These are phyloP conservation scores for Rhizoglyphus robini DNA, from an alignment of 1,140 invertebrate genomes.

Conservation along the genomic window DNA sequence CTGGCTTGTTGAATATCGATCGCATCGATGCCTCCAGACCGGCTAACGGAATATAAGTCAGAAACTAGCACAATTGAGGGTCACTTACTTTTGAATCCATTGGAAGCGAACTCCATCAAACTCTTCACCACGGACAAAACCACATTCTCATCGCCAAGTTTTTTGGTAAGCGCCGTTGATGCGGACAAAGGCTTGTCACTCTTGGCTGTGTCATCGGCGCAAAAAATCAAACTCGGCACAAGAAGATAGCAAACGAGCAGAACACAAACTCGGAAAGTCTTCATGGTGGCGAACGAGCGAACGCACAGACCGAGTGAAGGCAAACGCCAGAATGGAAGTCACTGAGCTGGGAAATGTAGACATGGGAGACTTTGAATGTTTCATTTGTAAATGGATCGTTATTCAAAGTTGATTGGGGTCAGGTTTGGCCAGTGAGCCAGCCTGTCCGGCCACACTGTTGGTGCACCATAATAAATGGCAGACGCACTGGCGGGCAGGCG, in stretches of 20 bases:
- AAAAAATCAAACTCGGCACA: neutral
- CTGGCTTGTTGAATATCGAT: constrained; percentile 16
- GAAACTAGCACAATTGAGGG: no score
- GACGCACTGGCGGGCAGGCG: neutral
- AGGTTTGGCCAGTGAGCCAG: neutral
- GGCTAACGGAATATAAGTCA: no score
- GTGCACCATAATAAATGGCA: neutral
- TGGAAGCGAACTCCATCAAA: constrained; percentile 1
- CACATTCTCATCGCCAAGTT: neutral
- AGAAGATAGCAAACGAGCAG: neutral
- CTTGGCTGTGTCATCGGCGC: neutral
- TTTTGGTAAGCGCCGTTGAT: neutral
- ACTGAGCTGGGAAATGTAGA: neutral
- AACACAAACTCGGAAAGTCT: neutral
- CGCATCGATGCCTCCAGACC: constrained; percentile 19
- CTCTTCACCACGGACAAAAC: neutral
- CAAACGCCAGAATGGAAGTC: neutral
- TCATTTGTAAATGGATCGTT: neutral
- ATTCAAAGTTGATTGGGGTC: constrained; percentile 12
- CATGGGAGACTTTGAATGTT: neutral
- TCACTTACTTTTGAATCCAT: constrained; percentile 11
- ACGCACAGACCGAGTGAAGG: neutral
- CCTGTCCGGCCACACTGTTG: neutral
- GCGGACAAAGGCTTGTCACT: no score
- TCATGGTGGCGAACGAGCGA: neutral